These are phyloP conservation scores for Amphipyra tragopoginis DNA, from an alignment of 2,888 invertebrate species.

Conservation along the genomic window DNA sequence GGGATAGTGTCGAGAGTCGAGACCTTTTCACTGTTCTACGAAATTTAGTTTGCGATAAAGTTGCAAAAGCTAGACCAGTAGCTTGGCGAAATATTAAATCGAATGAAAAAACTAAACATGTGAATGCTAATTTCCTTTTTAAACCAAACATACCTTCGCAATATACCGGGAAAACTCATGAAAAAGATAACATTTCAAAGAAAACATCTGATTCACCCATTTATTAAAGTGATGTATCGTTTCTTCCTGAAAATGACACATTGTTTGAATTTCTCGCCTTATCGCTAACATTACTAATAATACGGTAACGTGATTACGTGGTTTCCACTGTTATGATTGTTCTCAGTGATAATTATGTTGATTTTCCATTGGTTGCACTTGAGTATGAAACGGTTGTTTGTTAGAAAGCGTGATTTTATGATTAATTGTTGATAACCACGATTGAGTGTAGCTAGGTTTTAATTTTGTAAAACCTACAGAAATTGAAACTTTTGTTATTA, in stretches of 20 bases:
- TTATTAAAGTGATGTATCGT: background rate
- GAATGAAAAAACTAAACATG: background rate
- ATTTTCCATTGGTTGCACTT: conserved; percentile 27
- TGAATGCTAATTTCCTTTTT: conserved; percentile 1
- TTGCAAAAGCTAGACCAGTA: background rate
- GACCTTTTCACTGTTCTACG: background rate
- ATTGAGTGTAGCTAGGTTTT: too few relatives aligned
- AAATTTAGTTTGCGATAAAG: background rate
- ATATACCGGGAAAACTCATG: background rate
- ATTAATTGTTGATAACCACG: background rate
- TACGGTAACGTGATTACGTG: conserved; percentile 30
- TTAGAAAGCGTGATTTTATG: background rate
- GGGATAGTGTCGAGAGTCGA: too few relatives aligned
- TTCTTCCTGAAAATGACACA: conserved; percentile 30
- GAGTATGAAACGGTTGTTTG: background rate
- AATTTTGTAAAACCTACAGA: too few relatives aligned
- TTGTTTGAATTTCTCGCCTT: conserved; percentile 29
- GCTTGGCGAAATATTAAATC: background rate
- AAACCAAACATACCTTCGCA: background rate
- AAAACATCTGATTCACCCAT: conserved; percentile 23
- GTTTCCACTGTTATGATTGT: conserved; percentile 17
- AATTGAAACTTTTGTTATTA: too few relatives aligned
- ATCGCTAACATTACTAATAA: conserved; percentile 30
- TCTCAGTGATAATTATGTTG: conserved; percentile 23
- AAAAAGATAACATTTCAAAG: conserved; percentile 1